phyloP scores from a whole-genome alignment of 2,888 invertebrate species.

The Torymus texanus region DNA sequence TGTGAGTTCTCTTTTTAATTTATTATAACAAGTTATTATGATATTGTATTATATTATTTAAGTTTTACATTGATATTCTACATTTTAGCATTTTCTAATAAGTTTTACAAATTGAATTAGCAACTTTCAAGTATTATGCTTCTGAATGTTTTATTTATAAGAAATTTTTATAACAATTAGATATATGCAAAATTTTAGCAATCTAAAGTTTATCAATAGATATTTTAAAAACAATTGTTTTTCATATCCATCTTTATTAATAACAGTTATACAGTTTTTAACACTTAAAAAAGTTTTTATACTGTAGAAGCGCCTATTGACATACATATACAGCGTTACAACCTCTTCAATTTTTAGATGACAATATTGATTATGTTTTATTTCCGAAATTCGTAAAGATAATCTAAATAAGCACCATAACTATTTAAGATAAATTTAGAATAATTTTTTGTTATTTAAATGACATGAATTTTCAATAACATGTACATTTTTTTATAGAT shows the following conservation, averaged over 20 bases:
- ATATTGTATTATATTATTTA: too few species aligned
- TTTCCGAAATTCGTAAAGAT: not conserved
- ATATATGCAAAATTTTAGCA: too few species aligned
- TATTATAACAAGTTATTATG: too few species aligned
- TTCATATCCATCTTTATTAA: conserved; percentile 48
- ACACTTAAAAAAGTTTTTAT: conserved; percentile 33
- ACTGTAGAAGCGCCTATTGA: conserved; percentile 21
- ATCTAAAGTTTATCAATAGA: not conserved
- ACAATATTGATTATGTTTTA: conserved; percentile 26
- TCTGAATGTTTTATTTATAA: not conserved
- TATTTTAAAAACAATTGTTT: conserved; percentile 3
- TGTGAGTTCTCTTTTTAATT: too few species aligned
- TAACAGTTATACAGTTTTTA: conserved; percentile 35
- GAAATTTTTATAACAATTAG: too few species aligned
- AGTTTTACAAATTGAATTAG: too few species aligned
- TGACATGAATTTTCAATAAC: conserved; percentile 11
- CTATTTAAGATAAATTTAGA: conserved; percentile 5
- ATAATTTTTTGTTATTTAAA: not conserved
- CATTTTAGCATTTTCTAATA: too few species aligned
- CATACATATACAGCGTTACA: conserved; percentile 37
- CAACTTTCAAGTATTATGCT: too few species aligned
- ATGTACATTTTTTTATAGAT: conserved; percentile 16
- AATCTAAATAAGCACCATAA: conserved; percentile 25
- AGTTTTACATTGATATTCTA: too few species aligned
- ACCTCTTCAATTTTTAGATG: conserved; percentile 31